Evolutionary conservation across 2,797 vertebrate genomes (phyloP).

Genomic region (Cyclura pinguis): DNA sequence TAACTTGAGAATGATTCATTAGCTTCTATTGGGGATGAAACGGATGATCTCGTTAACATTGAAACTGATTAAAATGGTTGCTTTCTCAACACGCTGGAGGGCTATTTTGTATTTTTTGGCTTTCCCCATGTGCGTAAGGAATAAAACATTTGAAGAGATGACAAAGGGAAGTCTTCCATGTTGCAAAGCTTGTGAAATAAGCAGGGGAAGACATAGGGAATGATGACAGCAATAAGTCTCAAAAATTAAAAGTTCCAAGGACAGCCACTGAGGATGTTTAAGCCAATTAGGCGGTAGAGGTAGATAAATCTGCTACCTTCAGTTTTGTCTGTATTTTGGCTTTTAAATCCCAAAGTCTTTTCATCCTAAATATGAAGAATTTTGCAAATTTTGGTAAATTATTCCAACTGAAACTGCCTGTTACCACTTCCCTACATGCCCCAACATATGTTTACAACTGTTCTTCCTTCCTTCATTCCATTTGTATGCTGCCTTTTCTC

Average conservation of each 20-base stretch:
- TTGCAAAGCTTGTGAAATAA: neutral
- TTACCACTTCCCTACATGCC: too few species aligned
- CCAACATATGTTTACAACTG: too few species aligned
- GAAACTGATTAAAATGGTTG: slow-evolving; percentile 60
- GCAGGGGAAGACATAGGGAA: neutral
- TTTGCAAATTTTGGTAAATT: neutral
- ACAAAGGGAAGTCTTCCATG: neutral
- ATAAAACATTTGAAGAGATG: neutral
- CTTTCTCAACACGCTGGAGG: slow-evolving; percentile 42
- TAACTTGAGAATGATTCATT: slow-evolving; percentile 76
- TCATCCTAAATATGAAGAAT: neutral
- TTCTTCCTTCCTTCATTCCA: too few species aligned
- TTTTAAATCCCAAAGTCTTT: neutral
- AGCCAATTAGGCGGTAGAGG: too few species aligned
- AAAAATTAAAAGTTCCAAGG: neutral
- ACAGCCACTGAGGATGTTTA: neutral
- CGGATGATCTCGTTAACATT: slow-evolving; percentile 63
- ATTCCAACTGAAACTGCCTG: neutral
- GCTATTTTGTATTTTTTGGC: slow-evolving; percentile 11
- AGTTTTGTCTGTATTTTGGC: too few species aligned
- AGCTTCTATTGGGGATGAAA: slow-evolving; percentile 67
- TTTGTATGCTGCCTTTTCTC: too few species aligned
- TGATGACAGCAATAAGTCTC: neutral
- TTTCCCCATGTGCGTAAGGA: slow-evolving; percentile 23
- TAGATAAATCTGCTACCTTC: too few species aligned